Conservation (phyloP, 2,888 invertebrate species). For the Lepetodrilus schrolli region DNA sequence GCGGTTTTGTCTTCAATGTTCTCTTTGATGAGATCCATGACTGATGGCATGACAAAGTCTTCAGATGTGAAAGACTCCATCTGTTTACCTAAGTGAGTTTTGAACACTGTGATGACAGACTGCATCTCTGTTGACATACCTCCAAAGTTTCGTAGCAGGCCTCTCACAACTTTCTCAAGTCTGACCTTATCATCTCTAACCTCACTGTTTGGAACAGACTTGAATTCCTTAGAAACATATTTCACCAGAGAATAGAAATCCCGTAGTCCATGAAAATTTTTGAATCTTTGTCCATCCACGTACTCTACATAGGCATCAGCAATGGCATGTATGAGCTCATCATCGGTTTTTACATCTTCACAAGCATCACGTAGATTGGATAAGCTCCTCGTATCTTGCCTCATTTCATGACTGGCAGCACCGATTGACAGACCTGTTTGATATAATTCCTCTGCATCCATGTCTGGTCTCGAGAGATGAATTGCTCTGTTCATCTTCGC, state of each 20-base stretch:
- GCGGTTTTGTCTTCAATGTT: conserved; percentile 31
- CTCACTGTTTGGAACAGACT: background rate
- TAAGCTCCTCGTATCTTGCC: background rate
- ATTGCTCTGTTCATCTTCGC: conserved; percentile 53
- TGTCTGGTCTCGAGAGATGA: conserved; percentile 40
- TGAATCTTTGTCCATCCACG: conserved; percentile 10
- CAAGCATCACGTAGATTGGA: background rate
- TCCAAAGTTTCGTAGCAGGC: conserved; percentile 39
- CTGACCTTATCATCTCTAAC: background rate
- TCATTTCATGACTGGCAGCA: background rate
- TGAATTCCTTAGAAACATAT: conserved; percentile 27
- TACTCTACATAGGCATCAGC: conserved; percentile 31
- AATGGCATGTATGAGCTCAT: conserved; percentile 21
- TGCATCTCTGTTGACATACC: conserved; percentile 24
- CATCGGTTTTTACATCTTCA: background rate
- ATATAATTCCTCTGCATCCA: conserved; percentile 32
- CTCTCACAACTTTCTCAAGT: conserved; percentile 6
- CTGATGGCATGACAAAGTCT: background rate
- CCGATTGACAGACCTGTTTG: conserved; percentile 33
- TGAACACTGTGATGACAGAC: background rate
- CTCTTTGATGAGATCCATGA: conserved; percentile 28
- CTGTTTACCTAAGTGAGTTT: background rate
- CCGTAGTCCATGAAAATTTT: conserved; percentile 38
- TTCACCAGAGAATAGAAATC: conserved; percentile 43
- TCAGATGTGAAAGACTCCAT: background rate